phyloP scores from a whole-genome alignment of 2,888 invertebrate species.

The Crioceris asparagi region DNA sequence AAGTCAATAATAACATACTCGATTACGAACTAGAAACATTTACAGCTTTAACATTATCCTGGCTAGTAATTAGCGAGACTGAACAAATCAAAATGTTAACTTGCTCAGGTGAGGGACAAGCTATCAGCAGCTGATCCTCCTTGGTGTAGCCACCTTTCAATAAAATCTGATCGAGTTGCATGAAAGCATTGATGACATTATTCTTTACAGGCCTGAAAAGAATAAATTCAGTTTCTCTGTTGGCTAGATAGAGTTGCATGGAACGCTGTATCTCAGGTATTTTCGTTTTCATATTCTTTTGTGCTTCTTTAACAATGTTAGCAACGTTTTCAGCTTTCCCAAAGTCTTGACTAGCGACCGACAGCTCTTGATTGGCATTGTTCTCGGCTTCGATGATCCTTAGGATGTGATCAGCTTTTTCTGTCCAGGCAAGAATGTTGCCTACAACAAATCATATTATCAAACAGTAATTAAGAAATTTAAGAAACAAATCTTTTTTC shows the following conservation, averaged over 20 bases:
- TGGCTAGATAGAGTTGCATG: constrained; percentile 92
- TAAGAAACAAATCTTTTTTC: too few species aligned
- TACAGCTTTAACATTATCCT: constrained; percentile 22
- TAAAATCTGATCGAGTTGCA: constrained; percentile 71
- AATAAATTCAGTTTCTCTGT: constrained; percentile 94
- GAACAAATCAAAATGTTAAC: constrained; percentile 80
- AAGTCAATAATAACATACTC: background rate
- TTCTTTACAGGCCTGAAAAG: constrained; percentile 75
- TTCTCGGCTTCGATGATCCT: constrained; percentile 19
- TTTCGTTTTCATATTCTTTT: constrained; percentile 67
- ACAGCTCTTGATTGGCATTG: constrained; percentile 16
- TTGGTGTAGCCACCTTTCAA: constrained; percentile 62
- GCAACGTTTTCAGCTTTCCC: constrained; percentile 61
- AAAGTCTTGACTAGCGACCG: constrained; percentile 40
- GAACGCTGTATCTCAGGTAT: constrained; percentile 73
- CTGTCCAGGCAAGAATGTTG: constrained; percentile 27
- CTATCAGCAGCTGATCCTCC: constrained; percentile 76
- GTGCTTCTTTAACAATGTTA: constrained; percentile 62
- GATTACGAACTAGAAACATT: too few species aligned
- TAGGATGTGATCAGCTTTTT: constrained; percentile 39
- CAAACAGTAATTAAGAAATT: too few species aligned
- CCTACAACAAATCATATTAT: too few species aligned
- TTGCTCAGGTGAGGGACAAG: constrained; percentile 89
- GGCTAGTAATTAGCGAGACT: constrained; percentile 50
- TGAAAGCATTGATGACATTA: constrained; percentile 79